phyloP scores from a whole-genome alignment of 1,140 invertebrate genomes.

The Harpegnathos saltator region DNA sequence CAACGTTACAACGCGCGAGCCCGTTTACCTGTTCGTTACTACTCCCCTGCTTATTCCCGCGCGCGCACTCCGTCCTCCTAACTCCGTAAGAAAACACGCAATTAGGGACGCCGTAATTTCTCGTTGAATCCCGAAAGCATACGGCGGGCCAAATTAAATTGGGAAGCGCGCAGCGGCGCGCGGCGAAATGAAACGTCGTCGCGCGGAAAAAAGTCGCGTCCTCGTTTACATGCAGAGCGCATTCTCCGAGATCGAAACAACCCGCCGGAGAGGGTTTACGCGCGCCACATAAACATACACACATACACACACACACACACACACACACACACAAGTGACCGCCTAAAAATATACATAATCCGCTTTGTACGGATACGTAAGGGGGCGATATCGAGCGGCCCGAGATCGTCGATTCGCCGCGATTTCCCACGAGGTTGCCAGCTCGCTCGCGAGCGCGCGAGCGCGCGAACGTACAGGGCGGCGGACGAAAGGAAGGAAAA shows the following conservation, averaged over 20 bases:
- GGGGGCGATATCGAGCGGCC: conserved; percentile 57
- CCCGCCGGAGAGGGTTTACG: conserved; percentile 60
- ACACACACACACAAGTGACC: conserved; percentile 37
- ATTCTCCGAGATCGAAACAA: conserved; percentile 51
- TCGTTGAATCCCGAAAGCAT: conserved; percentile 20
- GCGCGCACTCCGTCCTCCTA: not conserved
- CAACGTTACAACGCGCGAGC: not conserved
- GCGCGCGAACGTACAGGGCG: not conserved
- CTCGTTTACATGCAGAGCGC: conserved; percentile 51
- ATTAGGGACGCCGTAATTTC: conserved; percentile 4
- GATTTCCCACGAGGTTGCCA: conserved; percentile 69
- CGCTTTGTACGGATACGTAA: conserved; percentile 58
- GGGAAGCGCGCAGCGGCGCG: not conserved
- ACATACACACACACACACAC: too few relatives aligned
- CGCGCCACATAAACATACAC: too few relatives aligned
- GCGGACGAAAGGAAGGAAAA: conserved; percentile 1
- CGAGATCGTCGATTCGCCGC: conserved; percentile 66
- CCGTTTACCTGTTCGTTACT: not conserved
- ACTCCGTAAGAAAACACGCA: not conserved
- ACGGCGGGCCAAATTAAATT: conserved; percentile 11
- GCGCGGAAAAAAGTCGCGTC: not conserved
- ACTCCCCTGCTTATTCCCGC: not conserved
- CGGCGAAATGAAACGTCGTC: conserved; percentile 23
- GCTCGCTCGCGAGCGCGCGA: too few relatives aligned
- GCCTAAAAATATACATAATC: conserved; percentile 66